Conservation (phyloP, 2,888 invertebrate genomes). For the Drosophila merina region DNA sequence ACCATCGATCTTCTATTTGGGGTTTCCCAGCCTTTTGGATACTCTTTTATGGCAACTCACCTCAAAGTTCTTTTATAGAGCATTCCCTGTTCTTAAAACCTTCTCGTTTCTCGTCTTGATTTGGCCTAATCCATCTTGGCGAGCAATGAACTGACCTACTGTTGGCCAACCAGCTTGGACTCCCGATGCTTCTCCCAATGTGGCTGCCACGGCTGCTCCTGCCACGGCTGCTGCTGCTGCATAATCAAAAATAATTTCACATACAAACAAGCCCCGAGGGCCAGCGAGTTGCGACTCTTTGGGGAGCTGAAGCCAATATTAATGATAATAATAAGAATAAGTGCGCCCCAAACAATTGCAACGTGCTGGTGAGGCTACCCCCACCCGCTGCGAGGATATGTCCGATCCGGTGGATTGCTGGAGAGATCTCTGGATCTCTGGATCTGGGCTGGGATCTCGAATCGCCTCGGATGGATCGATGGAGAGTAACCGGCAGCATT, state of each 20-base stretch:
- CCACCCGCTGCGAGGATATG: conserved; percentile 52
- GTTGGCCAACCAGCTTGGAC: conserved; percentile 49
- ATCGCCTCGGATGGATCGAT: conserved; percentile 26
- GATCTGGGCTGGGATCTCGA: conserved; percentile 24
- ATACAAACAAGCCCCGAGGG: conserved; percentile 80
- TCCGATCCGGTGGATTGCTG: conserved; percentile 25
- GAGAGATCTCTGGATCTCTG: conserved; percentile 1
- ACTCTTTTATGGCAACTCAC: conserved; percentile 1
- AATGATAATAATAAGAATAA: conserved; percentile 80
- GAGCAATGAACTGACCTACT: conserved; percentile 74
- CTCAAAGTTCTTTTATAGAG: no score
- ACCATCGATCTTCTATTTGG: conserved; percentile 38
- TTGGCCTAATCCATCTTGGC: conserved; percentile 70
- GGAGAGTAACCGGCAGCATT: conserved; percentile 66
- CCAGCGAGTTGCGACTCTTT: conserved; percentile 31
- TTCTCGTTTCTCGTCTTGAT: conserved; percentile 8
- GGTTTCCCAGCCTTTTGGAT: not conserved
- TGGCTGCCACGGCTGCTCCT: not conserved
- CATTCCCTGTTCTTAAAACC: not conserved
- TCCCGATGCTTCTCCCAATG: conserved; percentile 14
- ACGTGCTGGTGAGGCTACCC: conserved; percentile 12
- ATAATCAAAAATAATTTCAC: conserved; percentile 78
- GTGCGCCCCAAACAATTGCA: conserved; percentile 78
- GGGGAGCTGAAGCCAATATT: conserved; percentile 66
- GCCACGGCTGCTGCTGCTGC: conserved; percentile 51